Evolutionary conservation across 2,888 invertebrate species (phyloP), one percentile per base, ranked within the genome.

Genomic region (Pachymerium ferrugineum): DNA sequence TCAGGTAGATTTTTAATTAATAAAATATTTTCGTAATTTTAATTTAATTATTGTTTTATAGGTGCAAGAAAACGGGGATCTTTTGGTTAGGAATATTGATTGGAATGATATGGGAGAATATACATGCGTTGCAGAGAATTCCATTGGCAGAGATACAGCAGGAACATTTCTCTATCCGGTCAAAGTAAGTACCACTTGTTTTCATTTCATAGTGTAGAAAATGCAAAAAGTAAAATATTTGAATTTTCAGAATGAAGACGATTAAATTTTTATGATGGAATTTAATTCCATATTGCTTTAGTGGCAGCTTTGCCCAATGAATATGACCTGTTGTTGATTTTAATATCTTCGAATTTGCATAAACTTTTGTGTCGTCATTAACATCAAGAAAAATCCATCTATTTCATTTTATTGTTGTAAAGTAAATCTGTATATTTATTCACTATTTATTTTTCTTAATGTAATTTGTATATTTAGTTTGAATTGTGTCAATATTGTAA

Each of bases 31-130:
- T 4, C 4, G 1, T 8, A 12, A 10, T 4, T 38, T 3, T 38
- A 47, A 47, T 70, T 30, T 70, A n/a, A 6, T 22, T 72, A 5
- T n/a, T 35, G 67, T 35, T n/a, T 71, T 22, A 14, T 70, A 76
- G 76, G 33, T 74, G 1, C 42, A 73, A 70, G 47, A 19, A 22
- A 74, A 74, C 42, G 76, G 76, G 3, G 76, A 76, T 47, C 47
- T 76, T 31, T 14, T 73, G 19, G 74, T 76, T 54, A 73, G 76
- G n/a, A 29, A 62, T 14, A 16, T 76, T 19, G 71, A 35, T 19
- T 74, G 74, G 73, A 22, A 42, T 28, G 76, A 76, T 62, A 76
- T 76, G 76, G 74, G 74, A 67, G 25, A 38, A 31, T 76, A 76
- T 33, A 38, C 22, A 0, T 76, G 76, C 62, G 69, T 31, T 10